phyloP scores from a whole-genome alignment of 2,113 vertebrate species.

The Panthera leo region DNA sequence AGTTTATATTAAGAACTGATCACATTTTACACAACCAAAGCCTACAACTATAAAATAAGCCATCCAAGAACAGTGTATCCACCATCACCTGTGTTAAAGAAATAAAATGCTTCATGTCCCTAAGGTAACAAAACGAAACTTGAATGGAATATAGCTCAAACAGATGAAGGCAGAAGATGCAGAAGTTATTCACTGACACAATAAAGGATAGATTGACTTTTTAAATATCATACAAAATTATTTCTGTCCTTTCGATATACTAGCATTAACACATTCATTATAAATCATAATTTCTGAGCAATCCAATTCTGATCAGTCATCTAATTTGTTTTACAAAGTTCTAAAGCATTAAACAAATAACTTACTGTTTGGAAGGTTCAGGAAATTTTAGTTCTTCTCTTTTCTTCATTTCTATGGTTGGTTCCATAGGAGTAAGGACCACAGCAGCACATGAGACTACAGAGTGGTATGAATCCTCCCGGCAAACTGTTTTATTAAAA shows the following conservation, averaged over 20 bases:
- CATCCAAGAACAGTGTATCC: background rate
- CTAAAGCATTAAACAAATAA: slow-evolving; percentile 42
- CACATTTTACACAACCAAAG: background rate
- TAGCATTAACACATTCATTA: background rate
- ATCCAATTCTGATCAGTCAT: background rate
- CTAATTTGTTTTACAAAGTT: background rate
- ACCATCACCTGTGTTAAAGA: background rate
- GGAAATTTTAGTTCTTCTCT: slow-evolving; percentile 84
- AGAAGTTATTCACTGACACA: background rate
- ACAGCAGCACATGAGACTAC: slow-evolving; percentile 93
- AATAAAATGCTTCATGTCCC: background rate
- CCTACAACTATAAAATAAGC: background rate
- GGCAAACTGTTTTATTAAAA: slow-evolving; percentile 88
- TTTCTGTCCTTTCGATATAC: background rate
- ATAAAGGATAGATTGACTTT: background rate
- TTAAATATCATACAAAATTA: background rate
- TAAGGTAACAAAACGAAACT: background rate
- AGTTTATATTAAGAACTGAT: background rate
- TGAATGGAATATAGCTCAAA: background rate
- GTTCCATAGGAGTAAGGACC: slow-evolving; percentile 89
- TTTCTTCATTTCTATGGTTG: slow-evolving; percentile 84
- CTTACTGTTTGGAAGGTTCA: slow-evolving; percentile 91
- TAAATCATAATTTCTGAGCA: background rate
- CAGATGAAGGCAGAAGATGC: background rate
- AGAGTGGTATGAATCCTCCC: slow-evolving; percentile 95